These are phyloP conservation scores for Thermophis baileyi DNA, from an alignment of 2,113 vertebrate species.

Conservation along the genomic window DNA sequence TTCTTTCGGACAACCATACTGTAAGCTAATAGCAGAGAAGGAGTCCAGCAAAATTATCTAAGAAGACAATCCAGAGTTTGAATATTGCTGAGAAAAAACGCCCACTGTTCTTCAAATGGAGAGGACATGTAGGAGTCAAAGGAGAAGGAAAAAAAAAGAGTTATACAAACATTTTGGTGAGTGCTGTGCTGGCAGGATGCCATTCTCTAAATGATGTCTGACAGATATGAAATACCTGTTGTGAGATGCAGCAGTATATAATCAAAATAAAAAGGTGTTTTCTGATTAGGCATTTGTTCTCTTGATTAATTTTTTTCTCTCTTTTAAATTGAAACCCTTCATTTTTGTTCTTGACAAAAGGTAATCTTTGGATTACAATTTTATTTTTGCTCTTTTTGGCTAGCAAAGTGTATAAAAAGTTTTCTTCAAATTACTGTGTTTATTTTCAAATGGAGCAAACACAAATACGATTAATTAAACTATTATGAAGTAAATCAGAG, in stretches of 20 bases:
- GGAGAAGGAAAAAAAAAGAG: neutral
- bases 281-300: constrained; percentile 7
- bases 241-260: neutral
- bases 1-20: neutral
- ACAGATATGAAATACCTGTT: neutral
- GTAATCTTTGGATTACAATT: constrained; percentile 8
- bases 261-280: neutral
- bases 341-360: neutral
- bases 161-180: neutral
- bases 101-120: neutral
- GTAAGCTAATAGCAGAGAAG: neutral
- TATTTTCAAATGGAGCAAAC: constrained; percentile 16
- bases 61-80: neutral
- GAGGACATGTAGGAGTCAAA: neutral
- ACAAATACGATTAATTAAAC: constrained; percentile 26
- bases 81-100: neutral
- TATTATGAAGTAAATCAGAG: constrained; percentile 15
- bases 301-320: neutral
- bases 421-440: constrained; percentile 17
- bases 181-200: neutral
- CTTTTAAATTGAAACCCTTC: neutral
- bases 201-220: neutral
- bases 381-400: neutral
- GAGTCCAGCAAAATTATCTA: neutral
- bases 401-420: neutral